These are phyloP conservation scores for Azemiops feae DNA, from an alignment of 2,113 vertebrate genomes.

Conservation along the genomic window DNA sequence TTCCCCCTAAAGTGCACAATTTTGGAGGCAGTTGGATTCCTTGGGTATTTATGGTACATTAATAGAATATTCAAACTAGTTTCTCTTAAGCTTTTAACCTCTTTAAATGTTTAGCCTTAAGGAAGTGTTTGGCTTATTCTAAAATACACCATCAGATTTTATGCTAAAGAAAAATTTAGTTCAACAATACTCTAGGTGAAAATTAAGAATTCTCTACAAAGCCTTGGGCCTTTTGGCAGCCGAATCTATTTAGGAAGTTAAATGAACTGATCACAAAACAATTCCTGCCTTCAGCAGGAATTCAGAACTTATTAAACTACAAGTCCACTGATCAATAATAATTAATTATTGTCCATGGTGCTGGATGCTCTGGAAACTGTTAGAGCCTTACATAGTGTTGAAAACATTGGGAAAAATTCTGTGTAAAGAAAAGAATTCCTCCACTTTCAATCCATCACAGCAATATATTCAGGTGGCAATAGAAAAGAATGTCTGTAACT, in stretches of 20 bases:
- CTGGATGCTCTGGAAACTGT: neutral
- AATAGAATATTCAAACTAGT: neutral
- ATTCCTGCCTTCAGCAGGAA: neutral
- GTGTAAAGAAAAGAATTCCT: neutral
- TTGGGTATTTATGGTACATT: neutral
- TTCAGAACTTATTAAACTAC: neutral
- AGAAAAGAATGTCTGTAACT: neutral
- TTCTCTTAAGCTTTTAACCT: neutral
- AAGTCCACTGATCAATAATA: neutral
- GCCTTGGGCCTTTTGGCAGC: neutral
- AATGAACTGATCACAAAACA: neutral
- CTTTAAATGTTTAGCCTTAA: neutral
- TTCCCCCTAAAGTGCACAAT: neutral
- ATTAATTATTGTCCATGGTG: neutral
- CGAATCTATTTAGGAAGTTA: neutral
- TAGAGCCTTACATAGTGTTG: neutral
- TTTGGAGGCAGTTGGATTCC: neutral
- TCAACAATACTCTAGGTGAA: neutral
- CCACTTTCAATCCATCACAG: neutral
- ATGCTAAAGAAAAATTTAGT: neutral
- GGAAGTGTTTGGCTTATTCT: neutral
- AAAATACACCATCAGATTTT: neutral
- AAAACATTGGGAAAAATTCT: neutral
- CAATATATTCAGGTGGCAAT: neutral
- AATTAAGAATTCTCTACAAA: neutral